Evolutionary conservation across 2,113 vertebrate species (phyloP).

Genomic region (Poeciliopsis turrubarensis): DNA sequence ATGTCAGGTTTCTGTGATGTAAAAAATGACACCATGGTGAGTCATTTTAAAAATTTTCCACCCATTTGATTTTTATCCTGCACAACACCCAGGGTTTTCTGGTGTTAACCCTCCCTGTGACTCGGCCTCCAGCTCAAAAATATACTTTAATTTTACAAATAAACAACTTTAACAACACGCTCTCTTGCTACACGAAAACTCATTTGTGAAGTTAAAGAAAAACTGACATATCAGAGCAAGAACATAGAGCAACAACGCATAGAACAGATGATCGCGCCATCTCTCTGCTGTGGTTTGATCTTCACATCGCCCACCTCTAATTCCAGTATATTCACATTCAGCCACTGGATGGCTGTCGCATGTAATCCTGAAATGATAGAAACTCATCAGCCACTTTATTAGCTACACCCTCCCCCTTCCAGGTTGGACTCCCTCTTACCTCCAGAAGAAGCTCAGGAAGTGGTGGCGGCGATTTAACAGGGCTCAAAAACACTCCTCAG

Average conservation of each 20-base stretch:
- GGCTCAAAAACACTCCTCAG: too few relatives aligned
- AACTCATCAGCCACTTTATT: not conserved
- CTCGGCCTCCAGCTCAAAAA: too few relatives aligned
- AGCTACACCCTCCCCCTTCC: not conserved
- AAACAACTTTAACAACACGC: too few relatives aligned
- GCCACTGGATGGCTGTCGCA: not conserved
- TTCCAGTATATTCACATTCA: not conserved
- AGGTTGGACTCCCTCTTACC: too few relatives aligned
- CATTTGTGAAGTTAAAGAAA: too few relatives aligned
- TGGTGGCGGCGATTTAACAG: too few relatives aligned
- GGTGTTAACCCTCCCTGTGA: too few relatives aligned
- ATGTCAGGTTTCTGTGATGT: not conserved
- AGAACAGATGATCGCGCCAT: not conserved
- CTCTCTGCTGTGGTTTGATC: not conserved
- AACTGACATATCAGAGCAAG: too few relatives aligned
- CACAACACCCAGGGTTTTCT: not conserved
- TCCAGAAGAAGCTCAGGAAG: too few relatives aligned
- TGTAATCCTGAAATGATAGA: not conserved
- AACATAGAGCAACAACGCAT: too few relatives aligned
- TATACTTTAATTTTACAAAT: too few relatives aligned
- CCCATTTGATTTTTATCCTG: not conserved
- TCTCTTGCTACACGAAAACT: too few relatives aligned
- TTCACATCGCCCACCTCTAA: not conserved
- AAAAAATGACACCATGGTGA: not conserved
- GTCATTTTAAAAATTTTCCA: not conserved